phyloP scores from a whole-genome alignment of 2,797 vertebrate genomes.

The Galagoides demidoff region DNA sequence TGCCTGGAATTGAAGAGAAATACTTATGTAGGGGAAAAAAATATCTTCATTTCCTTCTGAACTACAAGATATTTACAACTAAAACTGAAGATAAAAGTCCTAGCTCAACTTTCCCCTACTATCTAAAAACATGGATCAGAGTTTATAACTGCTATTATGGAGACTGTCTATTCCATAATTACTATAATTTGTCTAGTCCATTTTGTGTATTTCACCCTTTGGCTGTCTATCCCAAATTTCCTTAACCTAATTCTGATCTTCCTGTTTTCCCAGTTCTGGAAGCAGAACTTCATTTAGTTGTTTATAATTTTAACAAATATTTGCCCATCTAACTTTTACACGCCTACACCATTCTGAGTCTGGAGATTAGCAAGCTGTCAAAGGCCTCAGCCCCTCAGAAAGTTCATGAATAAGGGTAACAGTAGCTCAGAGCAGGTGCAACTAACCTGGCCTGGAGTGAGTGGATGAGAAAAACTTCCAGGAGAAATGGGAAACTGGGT shows the following conservation, averaged over 20 bases:
- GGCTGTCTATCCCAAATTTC: not conserved
- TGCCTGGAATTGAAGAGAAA: not conserved
- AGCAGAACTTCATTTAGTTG: not conserved
- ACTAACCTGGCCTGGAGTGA: not conserved
- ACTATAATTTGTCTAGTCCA: not conserved
- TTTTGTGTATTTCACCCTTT: not conserved
- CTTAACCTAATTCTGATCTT: not conserved
- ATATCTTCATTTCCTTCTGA: not conserved
- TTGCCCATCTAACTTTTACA: not conserved
- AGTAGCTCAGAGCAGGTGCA: conserved; percentile 5
- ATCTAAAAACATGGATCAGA: not conserved
- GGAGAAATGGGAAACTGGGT: not conserved
- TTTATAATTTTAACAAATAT: not conserved
- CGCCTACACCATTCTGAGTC: not conserved
- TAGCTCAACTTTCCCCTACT: not conserved
- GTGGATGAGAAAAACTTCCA: not conserved
- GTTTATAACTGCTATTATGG: not conserved
- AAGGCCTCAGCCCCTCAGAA: not conserved
- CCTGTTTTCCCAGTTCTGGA: not conserved
- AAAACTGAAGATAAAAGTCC: not conserved
- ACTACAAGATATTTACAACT: not conserved
- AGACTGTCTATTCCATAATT: not conserved
- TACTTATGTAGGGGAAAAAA: not conserved
- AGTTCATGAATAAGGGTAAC: not conserved
- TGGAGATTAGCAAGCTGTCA: not conserved